Evolutionary conservation across 2,888 invertebrate genomes (phyloP).

Genomic region (Agrotis ipsilon): DNA sequence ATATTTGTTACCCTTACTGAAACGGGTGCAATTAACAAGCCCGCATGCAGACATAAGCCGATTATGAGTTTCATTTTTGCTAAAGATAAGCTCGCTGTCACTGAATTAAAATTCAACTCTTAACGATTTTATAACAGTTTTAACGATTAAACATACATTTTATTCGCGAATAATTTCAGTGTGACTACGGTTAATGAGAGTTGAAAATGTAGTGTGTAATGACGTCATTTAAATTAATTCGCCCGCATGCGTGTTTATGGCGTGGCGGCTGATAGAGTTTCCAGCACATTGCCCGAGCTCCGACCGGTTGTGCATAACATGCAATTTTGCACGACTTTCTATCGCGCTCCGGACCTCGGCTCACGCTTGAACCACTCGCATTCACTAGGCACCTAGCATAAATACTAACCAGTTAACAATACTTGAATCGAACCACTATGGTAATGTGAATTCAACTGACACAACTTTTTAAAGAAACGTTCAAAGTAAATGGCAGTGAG

Average conservation of each 20-base stretch:
- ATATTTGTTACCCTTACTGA: constrained; percentile 39
- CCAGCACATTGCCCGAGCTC: constrained; percentile 72
- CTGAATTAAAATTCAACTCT: constrained; percentile 34
- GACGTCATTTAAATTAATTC: constrained; percentile 70
- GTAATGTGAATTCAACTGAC: constrained; percentile 53
- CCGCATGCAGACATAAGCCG: constrained; percentile 56
- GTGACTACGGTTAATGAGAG: constrained; percentile 32
- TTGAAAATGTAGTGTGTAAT: constrained; percentile 51
- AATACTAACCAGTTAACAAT: constrained; percentile 48
- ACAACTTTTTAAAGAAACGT: constrained; percentile 25
- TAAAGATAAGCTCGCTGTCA: constrained; percentile 49
- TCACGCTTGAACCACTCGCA: constrained; percentile 37
- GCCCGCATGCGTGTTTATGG: constrained; percentile 70
- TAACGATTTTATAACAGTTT: constrained; percentile 41
- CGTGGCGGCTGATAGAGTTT: constrained; percentile 73
- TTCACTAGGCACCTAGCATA: constrained; percentile 39
- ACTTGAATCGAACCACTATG: constrained; percentile 46
- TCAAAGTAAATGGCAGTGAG: constrained; percentile 23
- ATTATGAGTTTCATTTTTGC: constrained; percentile 49
- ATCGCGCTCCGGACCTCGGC: constrained; percentile 58
- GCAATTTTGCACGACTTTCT: constrained; percentile 84
- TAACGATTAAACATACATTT: constrained; percentile 40
- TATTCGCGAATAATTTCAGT: constrained; percentile 34
- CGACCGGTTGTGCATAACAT: constrained; percentile 68
- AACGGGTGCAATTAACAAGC: constrained; percentile 53